A percentile compares a stretch with the other conserved stretches of the same genome.
Conservation (phyloP, 2,797 vertebrate species). For the Thripadectes ignobilis region DNA sequence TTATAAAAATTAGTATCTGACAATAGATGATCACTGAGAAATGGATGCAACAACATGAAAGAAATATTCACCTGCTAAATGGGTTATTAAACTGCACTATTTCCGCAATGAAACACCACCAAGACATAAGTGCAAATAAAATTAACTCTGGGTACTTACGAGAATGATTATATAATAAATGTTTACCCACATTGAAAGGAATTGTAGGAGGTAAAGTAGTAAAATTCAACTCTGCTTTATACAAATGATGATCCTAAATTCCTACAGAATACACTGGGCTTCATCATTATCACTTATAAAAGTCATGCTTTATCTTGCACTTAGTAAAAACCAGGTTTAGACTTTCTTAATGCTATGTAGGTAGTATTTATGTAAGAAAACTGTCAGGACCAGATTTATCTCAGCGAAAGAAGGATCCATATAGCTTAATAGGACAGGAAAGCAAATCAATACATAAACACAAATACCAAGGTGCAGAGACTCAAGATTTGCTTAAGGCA, state of each 20-base stretch:
- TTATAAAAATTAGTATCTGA: not conserved
- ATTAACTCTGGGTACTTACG: not conserved
- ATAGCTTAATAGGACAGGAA: not conserved
- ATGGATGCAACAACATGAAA: not conserved
- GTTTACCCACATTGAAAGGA: not conserved
- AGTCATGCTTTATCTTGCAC: not conserved
- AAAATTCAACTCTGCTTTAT: constrained; percentile 14
- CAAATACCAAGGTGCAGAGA: not conserved
- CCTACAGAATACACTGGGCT: not conserved
- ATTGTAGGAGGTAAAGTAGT: not conserved
- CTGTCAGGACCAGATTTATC: not conserved
- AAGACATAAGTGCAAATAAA: not conserved
- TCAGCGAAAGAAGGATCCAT: not conserved
- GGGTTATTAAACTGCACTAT: not conserved
- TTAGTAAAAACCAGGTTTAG: not conserved
- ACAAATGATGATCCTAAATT: not conserved
- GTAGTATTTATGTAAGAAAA: not conserved
- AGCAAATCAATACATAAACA: not conserved
- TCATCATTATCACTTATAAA: not conserved
- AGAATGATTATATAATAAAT: not conserved
- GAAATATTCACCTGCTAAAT: not conserved
- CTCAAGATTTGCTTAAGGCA: not conserved
- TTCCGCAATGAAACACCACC: not conserved
- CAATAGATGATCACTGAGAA: not conserved
- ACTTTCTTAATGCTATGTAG: not conserved